Evolutionary conservation across 2,888 invertebrate genomes (phyloP).

Genomic region (Leucoptera coffeella): DNA sequence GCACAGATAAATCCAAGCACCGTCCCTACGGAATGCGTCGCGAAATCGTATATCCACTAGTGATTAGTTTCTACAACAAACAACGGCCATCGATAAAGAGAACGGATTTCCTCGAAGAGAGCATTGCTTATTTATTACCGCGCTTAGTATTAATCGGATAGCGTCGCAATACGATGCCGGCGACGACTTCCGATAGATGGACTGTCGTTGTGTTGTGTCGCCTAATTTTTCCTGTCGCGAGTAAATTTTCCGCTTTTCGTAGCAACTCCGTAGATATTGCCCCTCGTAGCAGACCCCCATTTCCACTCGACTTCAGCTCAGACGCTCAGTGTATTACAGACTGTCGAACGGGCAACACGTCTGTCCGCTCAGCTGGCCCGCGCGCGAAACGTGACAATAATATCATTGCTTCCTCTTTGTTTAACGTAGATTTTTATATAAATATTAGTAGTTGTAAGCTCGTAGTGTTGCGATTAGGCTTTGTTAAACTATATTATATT

Average conservation of each 20-base stretch:
- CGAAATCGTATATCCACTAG: no score
- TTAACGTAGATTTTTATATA: slow-evolving; percentile 22
- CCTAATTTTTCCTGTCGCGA: slow-evolving; percentile 31
- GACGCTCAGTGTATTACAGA: slow-evolving; percentile 35
- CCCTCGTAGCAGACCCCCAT: slow-evolving; percentile 6
- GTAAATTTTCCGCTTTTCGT: slow-evolving; percentile 18
- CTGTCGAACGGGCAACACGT: slow-evolving; percentile 22
- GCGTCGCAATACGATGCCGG: slow-evolving; percentile 32
- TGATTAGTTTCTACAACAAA: no score
- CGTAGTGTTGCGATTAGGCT: no score
- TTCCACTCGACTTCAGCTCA: no score
- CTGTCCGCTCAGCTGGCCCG: slow-evolving; percentile 15
- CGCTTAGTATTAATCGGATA: slow-evolving; percentile 49
- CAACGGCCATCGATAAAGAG: no score
- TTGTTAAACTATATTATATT: no score
- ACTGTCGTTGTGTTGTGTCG: slow-evolving; percentile 32
- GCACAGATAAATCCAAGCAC: no score
- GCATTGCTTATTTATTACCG: slow-evolving; percentile 52
- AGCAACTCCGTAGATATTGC: slow-evolving; percentile 1
- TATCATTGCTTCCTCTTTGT: slow-evolving; percentile 45
- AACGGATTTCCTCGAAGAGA: no score
- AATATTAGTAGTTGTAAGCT: no score
- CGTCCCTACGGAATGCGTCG: no score
- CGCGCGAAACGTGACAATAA: slow-evolving; percentile 49
- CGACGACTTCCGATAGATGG: slow-evolving; percentile 29